Evolutionary conservation across 2,888 invertebrate species (phyloP).

Genomic region (Drosophila rellima): DNA sequence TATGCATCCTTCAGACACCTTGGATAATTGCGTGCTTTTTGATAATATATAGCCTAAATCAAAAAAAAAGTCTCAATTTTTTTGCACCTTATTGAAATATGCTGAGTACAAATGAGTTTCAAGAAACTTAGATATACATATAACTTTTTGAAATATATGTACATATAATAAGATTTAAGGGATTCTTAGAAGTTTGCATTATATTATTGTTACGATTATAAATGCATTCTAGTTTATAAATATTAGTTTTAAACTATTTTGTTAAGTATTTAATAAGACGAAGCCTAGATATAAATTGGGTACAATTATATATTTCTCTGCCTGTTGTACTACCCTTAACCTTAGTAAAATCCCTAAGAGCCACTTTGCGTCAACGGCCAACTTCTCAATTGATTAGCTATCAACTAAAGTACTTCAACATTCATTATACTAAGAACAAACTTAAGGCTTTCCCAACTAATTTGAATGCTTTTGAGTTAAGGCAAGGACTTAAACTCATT

Average conservation of each 20-base stretch:
- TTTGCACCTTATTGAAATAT: background rate
- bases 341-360: background rate
- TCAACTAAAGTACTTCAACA: slow-evolving; percentile 27
- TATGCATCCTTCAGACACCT: slow-evolving; percentile 31
- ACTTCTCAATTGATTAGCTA: slow-evolving; percentile 37
- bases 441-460: slow-evolving; percentile 17
- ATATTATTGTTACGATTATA: background rate
- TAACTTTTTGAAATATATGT: background rate
- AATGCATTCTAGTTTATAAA: background rate
- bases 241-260: too few species aligned
- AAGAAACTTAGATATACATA: too few species aligned
- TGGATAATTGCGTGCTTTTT: slow-evolving; percentile 37
- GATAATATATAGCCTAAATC: background rate
- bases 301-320: background rate
- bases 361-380: background rate
- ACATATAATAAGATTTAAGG: background rate
- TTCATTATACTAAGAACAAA: slow-evolving; percentile 30
- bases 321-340: background rate
- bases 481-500: slow-evolving; percentile 18
- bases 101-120: background rate
- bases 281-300: background rate
- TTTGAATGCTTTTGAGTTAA: slow-evolving; percentile 30
- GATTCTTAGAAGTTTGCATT: background rate
- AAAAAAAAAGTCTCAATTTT: slow-evolving; percentile 3
- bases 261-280: too few species aligned